A percentile compares a stretch with the other conserved stretches of the same genome.
phyloP scores from a whole-genome alignment of 2,888 invertebrate genomes.

The Shargacucullia verbasci region DNA sequence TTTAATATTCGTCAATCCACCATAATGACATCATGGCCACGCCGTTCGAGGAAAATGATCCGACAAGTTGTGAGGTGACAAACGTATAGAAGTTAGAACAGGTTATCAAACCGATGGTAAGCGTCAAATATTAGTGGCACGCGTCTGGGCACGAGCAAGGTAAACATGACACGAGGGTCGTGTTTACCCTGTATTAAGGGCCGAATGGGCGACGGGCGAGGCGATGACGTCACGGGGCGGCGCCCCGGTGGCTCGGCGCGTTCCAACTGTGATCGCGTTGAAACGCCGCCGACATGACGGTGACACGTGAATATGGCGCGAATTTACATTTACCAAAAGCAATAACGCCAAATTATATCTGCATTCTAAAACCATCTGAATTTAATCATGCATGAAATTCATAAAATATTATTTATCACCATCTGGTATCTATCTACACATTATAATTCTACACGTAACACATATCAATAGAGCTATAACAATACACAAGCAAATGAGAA shows the following conservation, averaged over 20 bases:
- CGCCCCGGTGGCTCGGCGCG: slow-evolving; percentile 77
- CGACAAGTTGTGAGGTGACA: neutral
- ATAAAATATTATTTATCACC: too few relatives aligned
- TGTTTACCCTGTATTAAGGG: slow-evolving; percentile 66
- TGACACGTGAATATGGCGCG: slow-evolving; percentile 40
- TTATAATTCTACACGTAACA: too few relatives aligned
- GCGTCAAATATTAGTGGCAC: slow-evolving; percentile 45
- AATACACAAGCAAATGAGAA: neutral
- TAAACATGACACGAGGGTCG: slow-evolving; percentile 67
- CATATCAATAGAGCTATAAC: too few relatives aligned
- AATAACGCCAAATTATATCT: slow-evolving; percentile 5
- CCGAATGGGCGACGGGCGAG: slow-evolving; percentile 60
- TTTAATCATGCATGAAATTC: neutral
- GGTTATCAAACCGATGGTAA: slow-evolving; percentile 37
- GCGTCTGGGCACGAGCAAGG: slow-evolving; percentile 44
- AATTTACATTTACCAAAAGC: slow-evolving; percentile 34
- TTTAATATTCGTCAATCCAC: slow-evolving; percentile 78
- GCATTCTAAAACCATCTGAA: neutral
- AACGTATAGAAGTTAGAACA: slow-evolving; percentile 19
- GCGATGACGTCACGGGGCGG: slow-evolving; percentile 80
- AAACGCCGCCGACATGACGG: slow-evolving; percentile 77
- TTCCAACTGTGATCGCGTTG: slow-evolving; percentile 72
- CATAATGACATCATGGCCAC: slow-evolving; percentile 67
- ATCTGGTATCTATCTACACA: too few relatives aligned
- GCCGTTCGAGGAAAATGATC: slow-evolving; percentile 29